Percentiles rank a stretch among this genome's conserved stretches.
These are phyloP conservation scores for Diploscapter pachys DNA, from an alignment of 1,140 invertebrate genomes.

Conservation along the genomic window DNA sequence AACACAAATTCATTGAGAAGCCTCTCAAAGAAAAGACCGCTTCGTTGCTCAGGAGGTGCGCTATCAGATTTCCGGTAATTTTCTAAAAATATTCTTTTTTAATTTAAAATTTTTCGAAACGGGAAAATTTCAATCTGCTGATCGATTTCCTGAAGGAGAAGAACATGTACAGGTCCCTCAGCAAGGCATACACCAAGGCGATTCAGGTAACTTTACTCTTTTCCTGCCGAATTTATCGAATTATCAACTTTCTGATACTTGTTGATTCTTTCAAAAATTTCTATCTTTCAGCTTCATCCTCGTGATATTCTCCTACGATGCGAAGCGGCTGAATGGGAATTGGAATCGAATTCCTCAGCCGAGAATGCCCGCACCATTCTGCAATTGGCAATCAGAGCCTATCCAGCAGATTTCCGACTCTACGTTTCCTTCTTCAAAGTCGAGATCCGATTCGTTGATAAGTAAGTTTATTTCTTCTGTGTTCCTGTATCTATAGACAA, in stretches of 20 bases:
- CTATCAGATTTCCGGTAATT: slow-evolving; percentile 42
- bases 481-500: slow-evolving; percentile 8
- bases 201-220: slow-evolving; percentile 40
- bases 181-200: slow-evolving; percentile 41
- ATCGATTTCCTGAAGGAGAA: slow-evolving; percentile 28
- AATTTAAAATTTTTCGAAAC: too few relatives aligned
- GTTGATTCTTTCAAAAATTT: not conserved
- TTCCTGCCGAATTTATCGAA: not conserved
- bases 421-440: slow-evolving; percentile 43
- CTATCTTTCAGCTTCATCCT: slow-evolving; percentile 42
- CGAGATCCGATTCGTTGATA: slow-evolving; percentile 33
- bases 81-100: not conserved
- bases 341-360: slow-evolving; percentile 36
- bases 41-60: slow-evolving; percentile 33
- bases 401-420: slow-evolving; percentile 35
- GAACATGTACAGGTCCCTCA: slow-evolving; percentile 19
- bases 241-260: not conserved
- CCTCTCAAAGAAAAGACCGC: slow-evolving; percentile 37
- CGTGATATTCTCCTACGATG: slow-evolving; percentile 27
- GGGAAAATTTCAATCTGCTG: slow-evolving; percentile 40
- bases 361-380: slow-evolving; percentile 45
- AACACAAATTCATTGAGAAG: slow-evolving; percentile 40
- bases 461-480: slow-evolving; percentile 21
- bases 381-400: slow-evolving; percentile 40
- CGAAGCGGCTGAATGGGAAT: slow-evolving; percentile 44